Base-by-base conservation (phyloP, 2,888 invertebrate genomes). In the Callyntrura guangdongensis region DNA sequence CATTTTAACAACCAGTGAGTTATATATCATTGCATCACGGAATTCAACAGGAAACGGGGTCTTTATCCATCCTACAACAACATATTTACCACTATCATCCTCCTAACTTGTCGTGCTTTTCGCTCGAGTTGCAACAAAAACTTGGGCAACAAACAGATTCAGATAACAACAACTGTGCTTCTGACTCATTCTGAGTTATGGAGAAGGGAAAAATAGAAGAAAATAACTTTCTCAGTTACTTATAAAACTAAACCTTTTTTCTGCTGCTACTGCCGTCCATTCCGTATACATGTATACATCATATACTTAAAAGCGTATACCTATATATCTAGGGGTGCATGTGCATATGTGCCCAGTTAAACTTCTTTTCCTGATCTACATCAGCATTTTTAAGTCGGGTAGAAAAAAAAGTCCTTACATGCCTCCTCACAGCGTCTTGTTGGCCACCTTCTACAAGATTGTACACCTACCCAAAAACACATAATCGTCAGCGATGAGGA, bases 131-230 rank as follows among this genome's bases (percentile, higher is more conserved):
- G 79, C 81, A 67, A 79, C 45, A 86, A 77, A 64, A 79, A 82
- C 20, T 25, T 49, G 49, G 49, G 72, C 8, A 72, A 47, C n/a
- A 45, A 45, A 72, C 36, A 69, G 69, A 69, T 72, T 82, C 69
- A 88, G 87, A 88, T 88, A 88, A 88, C 56, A 82, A 82, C 87
- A 82, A 82, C 87, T 82, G 25, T 14, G 27, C 61, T 72, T n/a
- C 36, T 47, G 47, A 72, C 8, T 45, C n/a, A n/a, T n/a, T n/a
- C n/a, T n/a, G n/a, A n/a, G n/a, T 72, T 72, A 47, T 72, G 9
- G 17, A 47, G 47, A 72, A 72, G 36, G 69, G 9, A 72, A 72
- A 47, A 17, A 53, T 20, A 5, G 0, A 36, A 79, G 47, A 61
- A 49, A 47, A 47, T 61, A 77, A 77, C 61, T 47, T 47, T 22